Base-by-base conservation (phyloP, 2,797 vertebrate genomes). In the Mormyrus hasselquistii region DNA sequence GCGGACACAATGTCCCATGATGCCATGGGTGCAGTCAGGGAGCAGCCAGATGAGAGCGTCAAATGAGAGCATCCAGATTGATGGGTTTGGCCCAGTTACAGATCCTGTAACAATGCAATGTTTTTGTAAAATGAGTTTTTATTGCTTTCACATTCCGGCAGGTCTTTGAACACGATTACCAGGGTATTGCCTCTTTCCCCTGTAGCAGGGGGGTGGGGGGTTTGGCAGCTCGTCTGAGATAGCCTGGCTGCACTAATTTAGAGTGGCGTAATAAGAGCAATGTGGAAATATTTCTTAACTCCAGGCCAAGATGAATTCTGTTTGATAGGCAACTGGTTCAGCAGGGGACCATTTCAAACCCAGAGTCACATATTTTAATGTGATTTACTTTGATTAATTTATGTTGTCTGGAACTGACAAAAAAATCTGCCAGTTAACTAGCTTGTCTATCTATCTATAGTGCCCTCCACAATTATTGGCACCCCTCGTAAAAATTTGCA, bases 221-320 rank as follows among this genome's bases (percentile, higher is more conserved):
- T 41, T 29, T 41, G 25, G 14, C 34, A 38, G 52, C 29, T 6
- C 14, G 29, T 59, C 85, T 57, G 85, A 87, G 34, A 38, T 38
- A 57, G 25, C 59, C 53, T 87, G 53, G 2, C 50, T 9, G 25
- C 85, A 57, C 53, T 87, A 87, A 87, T 57, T n/a, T 25, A 38
- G 34, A 55, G 53, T 34, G 52, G 14, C 16, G 19, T n/a, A 87
- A 87, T 87, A 34, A 41, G 52, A 55, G 25, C 25, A 52, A 44
- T 59, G 85, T 34, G 57, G 85, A 87, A 87, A 87, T 87, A 57
- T 87, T 87, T 59, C 59, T 44, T 57, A 87, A 41, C 53, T n/a
- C 4, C 14, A n/a, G 29, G 52, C 52, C 52, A 38, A 59, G 38
- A 59, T 19, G 53, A 55, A 44, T 87, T 29, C 85, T 87, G 29